A percentile compares a stretch with the other conserved stretches of the same genome.
Evolutionary conservation across 2,888 invertebrate genomes (phyloP).

Genomic region (Temnothorax ravouxi): DNA sequence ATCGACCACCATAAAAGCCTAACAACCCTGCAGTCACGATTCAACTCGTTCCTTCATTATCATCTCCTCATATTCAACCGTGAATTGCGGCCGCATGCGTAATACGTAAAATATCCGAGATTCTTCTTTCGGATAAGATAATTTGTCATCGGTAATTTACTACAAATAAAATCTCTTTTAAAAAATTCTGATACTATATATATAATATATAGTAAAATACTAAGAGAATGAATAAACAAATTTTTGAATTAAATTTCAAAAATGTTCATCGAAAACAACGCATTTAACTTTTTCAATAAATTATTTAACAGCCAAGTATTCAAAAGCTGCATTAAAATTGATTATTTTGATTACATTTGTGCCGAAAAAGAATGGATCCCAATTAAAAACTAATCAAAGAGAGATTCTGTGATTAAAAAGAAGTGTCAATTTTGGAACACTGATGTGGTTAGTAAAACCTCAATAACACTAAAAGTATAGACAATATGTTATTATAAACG

Average conservation of each 20-base stretch:
- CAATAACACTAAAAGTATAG: not conserved
- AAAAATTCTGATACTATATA: not conserved
- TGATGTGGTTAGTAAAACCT: not conserved
- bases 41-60: not conserved
- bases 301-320: not conserved
- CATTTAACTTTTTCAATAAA: not conserved
- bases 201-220: too few relatives aligned
- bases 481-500: not conserved
- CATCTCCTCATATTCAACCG: not conserved
- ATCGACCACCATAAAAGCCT: constrained; percentile 53
- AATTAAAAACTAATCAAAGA: not conserved
- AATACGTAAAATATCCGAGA: too few relatives aligned
- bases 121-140: not conserved
- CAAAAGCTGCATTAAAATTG: not conserved
- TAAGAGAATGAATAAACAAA: not conserved
- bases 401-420: not conserved
- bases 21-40: constrained; percentile 38
- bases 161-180: not conserved
- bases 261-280: not conserved
- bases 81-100: not conserved
- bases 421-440: not conserved
- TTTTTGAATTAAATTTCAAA: not conserved
- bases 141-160: not conserved
- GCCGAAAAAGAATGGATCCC: not conserved
- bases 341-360: not conserved